A percentile compares a stretch with the other conserved stretches of the same genome.
Evolutionary conservation across 2,113 vertebrate species (phyloP).

Genomic region (Bos taurus): ARS-UCD2.0 NC_037352.1:30439501-30440000

Average conservation of each 20-base stretch:
- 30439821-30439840: not conserved
- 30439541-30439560: not conserved
- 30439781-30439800: not conserved
- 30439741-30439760: not conserved
- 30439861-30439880: not conserved
- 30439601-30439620: not conserved
- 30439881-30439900: constrained; percentile 49
- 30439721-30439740: not conserved
- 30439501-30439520: not conserved
- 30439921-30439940: constrained; percentile 14
- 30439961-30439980: not conserved
- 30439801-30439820: not conserved
- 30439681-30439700: not conserved
- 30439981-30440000: not conserved
- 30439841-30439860: not conserved
- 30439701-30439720: not conserved
- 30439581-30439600: constrained; percentile 38
- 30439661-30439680: not conserved
- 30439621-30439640: not conserved
- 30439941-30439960: not conserved
- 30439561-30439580: not conserved
- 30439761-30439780: not conserved
- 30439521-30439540: not conserved
- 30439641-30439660: not conserved
- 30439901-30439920: constrained; percentile 57